phyloP scores from a whole-genome alignment of 2,113 vertebrate genomes.

The Paedocypris sp. region DNA sequence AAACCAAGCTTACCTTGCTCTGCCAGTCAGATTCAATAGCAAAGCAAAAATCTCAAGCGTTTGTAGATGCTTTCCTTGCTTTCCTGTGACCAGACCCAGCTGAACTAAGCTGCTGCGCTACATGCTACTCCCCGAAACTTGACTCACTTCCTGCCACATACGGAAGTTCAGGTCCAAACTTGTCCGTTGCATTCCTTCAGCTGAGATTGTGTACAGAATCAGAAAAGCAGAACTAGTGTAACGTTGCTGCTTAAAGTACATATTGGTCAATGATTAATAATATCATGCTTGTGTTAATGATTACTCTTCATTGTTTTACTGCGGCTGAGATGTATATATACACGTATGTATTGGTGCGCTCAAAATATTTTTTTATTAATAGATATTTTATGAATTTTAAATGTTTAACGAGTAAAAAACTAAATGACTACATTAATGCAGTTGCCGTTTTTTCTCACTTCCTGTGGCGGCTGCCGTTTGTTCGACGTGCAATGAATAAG shows the following conservation, averaged over 20 bases:
- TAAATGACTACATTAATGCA: too few relatives aligned
- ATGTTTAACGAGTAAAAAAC: too few relatives aligned
- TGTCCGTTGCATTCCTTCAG: constrained; percentile 52
- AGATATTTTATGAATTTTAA: too few relatives aligned
- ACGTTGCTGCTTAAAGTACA: background rate
- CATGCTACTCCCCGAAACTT: constrained; percentile 40
- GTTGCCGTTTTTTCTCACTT: too few relatives aligned
- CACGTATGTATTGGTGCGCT: too few relatives aligned
- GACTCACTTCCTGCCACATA: constrained; percentile 52
- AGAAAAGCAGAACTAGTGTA: background rate
- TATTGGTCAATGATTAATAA: constrained; percentile 5
- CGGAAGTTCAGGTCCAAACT: constrained; percentile 65
- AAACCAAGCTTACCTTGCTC: background rate
- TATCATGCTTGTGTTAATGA: background rate
- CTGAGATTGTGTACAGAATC: background rate
- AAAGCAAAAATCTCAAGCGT: background rate
- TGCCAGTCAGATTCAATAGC: background rate
- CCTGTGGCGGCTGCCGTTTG: too few relatives aligned
- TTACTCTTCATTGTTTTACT: background rate
- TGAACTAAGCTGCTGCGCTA: constrained; percentile 30
- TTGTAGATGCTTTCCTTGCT: background rate
- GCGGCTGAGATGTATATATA: too few relatives aligned
- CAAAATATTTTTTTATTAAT: too few relatives aligned
- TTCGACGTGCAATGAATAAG: too few relatives aligned
- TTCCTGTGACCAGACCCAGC: constrained; percentile 11